These are phyloP conservation scores for Zeuzera pyrina DNA, from an alignment of 2,888 invertebrate species.

Conservation along the genomic window DNA sequence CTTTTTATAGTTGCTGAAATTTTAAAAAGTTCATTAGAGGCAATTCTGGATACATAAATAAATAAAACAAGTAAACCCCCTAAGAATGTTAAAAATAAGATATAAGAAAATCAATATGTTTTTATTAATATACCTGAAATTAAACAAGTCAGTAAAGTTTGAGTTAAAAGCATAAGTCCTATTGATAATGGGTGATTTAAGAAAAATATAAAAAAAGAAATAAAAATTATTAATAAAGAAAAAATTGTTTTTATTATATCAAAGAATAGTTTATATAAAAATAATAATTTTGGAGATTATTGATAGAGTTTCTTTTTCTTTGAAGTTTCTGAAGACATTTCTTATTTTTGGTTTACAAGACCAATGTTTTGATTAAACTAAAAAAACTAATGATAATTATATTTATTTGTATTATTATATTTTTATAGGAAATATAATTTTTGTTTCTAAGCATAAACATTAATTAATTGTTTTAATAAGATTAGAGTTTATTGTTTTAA, in stretches of 20 bases:
- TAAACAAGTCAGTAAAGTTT: conserved; percentile 63
- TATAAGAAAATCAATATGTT: conserved; percentile 75
- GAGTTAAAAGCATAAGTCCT: conserved; percentile 66
- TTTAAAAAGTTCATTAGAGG: conserved; percentile 74
- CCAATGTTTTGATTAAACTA: conserved; percentile 79
- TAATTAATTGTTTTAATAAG: conserved; percentile 73
- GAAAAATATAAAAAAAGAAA: conserved; percentile 35
- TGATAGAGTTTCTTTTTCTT: conserved; percentile 71
- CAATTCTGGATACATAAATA: conserved; percentile 76
- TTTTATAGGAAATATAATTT: conserved; percentile 65
- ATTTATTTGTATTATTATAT: conserved; percentile 56
- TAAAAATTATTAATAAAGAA: conserved; percentile 42
- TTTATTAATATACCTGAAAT: conserved; percentile 56
- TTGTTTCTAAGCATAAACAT: conserved; percentile 72
- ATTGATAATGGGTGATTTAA: conserved; percentile 66
- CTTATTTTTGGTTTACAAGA: conserved; percentile 79
- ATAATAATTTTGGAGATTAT: conserved; percentile 82
- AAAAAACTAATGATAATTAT: conserved; percentile 73
- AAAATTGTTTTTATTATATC: conserved; percentile 48
- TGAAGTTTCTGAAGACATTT: conserved; percentile 73
- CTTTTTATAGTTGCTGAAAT: conserved; percentile 33
- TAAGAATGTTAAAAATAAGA: conserved; percentile 75
- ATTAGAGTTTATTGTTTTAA: conserved; percentile 74
- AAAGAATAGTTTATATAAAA: conserved; percentile 77
- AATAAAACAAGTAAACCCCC: conserved; percentile 77